A percentile compares a stretch with the other conserved stretches of the same genome.
phyloP scores from a whole-genome alignment of 1,140 invertebrate genomes.

The Danaus plexippus region DNA sequence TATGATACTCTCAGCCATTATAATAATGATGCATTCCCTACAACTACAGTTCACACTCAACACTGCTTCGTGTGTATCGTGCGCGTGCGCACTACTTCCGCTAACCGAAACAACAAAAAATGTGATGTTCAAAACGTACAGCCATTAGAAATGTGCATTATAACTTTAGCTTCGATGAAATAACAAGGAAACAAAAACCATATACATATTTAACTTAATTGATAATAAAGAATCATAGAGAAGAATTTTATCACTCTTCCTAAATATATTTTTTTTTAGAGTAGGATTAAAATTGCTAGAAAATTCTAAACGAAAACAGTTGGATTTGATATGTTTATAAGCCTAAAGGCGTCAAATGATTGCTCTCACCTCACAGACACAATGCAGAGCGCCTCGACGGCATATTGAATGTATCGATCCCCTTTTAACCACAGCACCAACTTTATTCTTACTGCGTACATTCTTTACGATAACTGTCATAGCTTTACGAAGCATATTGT shows the following conservation, averaged over 20 bases:
- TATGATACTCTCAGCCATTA: slow-evolving; percentile 10
- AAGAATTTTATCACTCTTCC: too few relatives aligned
- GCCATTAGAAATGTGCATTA: too few relatives aligned
- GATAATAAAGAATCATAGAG: too few relatives aligned
- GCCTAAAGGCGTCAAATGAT: neutral
- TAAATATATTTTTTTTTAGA: too few relatives aligned
- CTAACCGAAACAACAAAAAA: slow-evolving; percentile 12
- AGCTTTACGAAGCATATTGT: slow-evolving; percentile 33
- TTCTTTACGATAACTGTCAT: slow-evolving; percentile 37
- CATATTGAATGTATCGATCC: slow-evolving; percentile 38
- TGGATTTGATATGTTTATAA: too few relatives aligned
- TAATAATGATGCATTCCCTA: slow-evolving; percentile 40
- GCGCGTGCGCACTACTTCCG: slow-evolving; percentile 33
- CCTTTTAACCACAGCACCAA: slow-evolving; percentile 38
- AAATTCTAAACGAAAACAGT: too few relatives aligned
- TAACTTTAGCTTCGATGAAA: too few relatives aligned
- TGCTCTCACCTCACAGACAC: slow-evolving; percentile 48
- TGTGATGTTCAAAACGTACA: too few relatives aligned
- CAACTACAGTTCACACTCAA: slow-evolving; percentile 63
- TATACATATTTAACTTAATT: too few relatives aligned
- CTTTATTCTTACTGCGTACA: slow-evolving; percentile 39
- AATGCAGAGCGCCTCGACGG: slow-evolving; percentile 44
- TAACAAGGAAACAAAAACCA: too few relatives aligned
- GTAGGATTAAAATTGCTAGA: too few relatives aligned
- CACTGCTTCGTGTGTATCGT: slow-evolving; percentile 28